phyloP scores from a whole-genome alignment of 2,888 invertebrate species.

The Rhorus exstirpatorius region DNA sequence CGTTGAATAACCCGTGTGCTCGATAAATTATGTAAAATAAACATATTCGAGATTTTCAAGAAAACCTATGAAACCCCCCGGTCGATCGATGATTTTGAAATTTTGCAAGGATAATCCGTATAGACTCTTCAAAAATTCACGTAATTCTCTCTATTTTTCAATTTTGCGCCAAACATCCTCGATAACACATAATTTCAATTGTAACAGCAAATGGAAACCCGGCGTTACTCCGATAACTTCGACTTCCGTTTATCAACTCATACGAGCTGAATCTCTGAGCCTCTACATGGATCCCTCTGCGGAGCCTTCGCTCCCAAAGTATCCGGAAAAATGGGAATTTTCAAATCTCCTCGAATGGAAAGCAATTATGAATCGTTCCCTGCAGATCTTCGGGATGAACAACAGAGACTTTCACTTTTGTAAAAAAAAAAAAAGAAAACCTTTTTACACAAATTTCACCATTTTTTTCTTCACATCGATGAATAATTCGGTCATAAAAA shows the following conservation, averaged over 20 bases:
- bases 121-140: no score
- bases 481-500: not conserved
- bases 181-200: no score
- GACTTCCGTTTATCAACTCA: slow-evolving; percentile 90
- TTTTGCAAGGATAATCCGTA: no score
- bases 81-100: no score
- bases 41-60: no score
- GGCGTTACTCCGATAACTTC: slow-evolving; percentile 89
- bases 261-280: slow-evolving; percentile 92
- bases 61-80: no score
- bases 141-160: no score
- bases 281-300: slow-evolving; percentile 91
- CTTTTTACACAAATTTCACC: not conserved
- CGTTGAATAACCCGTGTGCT: no score
- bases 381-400: slow-evolving; percentile 92
- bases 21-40: no score
- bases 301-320: slow-evolving; percentile 78
- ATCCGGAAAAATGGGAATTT: slow-evolving; percentile 81
- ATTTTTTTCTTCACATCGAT: not conserved
- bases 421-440: slow-evolving; percentile 86
- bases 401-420: slow-evolving; percentile 93
- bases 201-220: slow-evolving; percentile 92
- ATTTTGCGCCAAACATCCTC: no score
- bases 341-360: slow-evolving; percentile 91
- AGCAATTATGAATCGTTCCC: slow-evolving; percentile 91